Evolutionary conservation across 2,888 invertebrate species (phyloP).

Genomic region (Neria commutata): DNA sequence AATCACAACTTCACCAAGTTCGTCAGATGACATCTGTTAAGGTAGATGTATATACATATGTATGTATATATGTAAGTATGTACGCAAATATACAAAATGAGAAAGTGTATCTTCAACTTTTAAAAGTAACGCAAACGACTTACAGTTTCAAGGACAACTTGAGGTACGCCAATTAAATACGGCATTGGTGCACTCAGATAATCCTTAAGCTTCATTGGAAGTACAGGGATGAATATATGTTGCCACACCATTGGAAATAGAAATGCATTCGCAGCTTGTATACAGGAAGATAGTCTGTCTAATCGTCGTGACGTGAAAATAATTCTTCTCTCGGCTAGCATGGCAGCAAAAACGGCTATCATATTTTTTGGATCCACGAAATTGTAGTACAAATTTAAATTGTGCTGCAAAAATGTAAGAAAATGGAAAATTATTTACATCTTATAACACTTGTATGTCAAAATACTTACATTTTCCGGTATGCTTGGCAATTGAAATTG

Average conservation of each 20-base stretch:
- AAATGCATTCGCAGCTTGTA: conserved; percentile 91
- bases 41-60: not conserved
- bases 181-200: conserved; percentile 97
- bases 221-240: conserved; percentile 95
- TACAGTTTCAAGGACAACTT: conserved; percentile 72
- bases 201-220: conserved; percentile 87
- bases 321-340: conserved; percentile 92
- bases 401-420: conserved; percentile 87
- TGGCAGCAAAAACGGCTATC: conserved; percentile 94
- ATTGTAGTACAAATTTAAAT: conserved; percentile 96
- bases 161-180: conserved; percentile 93
- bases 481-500: conserved; percentile 88
- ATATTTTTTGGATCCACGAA: conserved; percentile 94
- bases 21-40: conserved; percentile 71
- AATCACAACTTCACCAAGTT: conserved; percentile 93
- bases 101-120: not conserved
- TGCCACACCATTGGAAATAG: conserved; percentile 99
- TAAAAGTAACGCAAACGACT: conserved; percentile 49
- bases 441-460: not conserved
- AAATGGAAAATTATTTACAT: not conserved
- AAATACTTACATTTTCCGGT: conserved; percentile 87
- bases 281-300: conserved; percentile 88
- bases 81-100: not conserved
- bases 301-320: conserved; percentile 90
- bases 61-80: not conserved